Evolutionary conservation across 2,113 vertebrate genomes (phyloP).

Genomic region (Pithys albifrons): DNA sequence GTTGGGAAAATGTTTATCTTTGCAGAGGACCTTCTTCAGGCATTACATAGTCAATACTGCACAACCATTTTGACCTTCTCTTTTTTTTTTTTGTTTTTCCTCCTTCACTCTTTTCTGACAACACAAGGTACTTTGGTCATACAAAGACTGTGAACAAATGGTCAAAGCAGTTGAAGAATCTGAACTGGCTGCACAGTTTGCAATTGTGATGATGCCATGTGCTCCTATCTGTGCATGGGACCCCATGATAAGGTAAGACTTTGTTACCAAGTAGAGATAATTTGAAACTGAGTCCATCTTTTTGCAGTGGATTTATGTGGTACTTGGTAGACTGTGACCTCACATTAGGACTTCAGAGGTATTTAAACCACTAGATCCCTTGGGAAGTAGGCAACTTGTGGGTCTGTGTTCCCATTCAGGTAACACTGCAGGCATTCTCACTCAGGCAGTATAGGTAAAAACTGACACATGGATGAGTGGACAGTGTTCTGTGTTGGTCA

Average conservation of each 20-base stretch:
- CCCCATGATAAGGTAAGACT: background rate
- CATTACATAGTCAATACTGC: background rate
- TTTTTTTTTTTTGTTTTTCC: background rate
- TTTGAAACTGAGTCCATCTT: background rate
- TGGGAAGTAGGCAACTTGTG: background rate
- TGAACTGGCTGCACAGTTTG: background rate
- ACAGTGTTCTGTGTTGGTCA: background rate
- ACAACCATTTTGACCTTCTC: background rate
- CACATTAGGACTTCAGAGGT: background rate
- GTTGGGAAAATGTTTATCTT: background rate
- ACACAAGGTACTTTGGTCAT: background rate
- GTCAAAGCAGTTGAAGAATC: background rate
- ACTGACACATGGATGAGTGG: background rate
- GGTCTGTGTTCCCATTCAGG: background rate
- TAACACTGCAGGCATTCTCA: background rate
- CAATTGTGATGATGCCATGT: background rate
- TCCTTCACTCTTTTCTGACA: background rate
- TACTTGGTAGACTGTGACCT: background rate
- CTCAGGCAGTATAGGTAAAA: background rate
- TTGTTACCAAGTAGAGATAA: rapidly evolving
- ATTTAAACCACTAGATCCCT: background rate
- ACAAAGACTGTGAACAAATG: background rate
- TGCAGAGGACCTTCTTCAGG: background rate
- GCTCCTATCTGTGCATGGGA: background rate
- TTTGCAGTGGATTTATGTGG: background rate